Evolutionary conservation across 2,113 vertebrate genomes (phyloP).

Genomic region (Lepus timidus): DNA sequence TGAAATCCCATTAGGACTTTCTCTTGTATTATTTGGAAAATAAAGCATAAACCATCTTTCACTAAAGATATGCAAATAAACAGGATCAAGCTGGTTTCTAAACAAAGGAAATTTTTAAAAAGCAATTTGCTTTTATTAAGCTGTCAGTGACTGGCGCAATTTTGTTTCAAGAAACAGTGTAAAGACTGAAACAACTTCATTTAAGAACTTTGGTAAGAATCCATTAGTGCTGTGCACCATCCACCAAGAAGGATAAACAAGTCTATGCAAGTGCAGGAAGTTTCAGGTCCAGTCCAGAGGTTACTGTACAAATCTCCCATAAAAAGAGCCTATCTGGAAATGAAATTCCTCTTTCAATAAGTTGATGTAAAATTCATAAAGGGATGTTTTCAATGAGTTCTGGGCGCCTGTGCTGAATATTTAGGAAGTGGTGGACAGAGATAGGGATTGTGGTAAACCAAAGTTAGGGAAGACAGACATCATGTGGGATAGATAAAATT

Average conservation of each 20-base stretch:
- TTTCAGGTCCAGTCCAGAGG: not conserved
- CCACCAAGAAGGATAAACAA: not conserved
- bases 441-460: not conserved
- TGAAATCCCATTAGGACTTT: conserved; percentile 26
- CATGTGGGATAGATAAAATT: not conserved
- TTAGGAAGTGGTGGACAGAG: not conserved
- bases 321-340: not conserved
- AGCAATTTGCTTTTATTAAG: not conserved
- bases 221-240: not conserved
- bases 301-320: not conserved
- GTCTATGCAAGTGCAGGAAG: not conserved
- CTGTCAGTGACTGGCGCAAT: not conserved
- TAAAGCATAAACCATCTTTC: not conserved
- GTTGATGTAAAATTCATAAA: not conserved
- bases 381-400: not conserved
- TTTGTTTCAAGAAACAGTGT: not conserved
- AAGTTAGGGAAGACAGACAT: not conserved
- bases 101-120: not conserved
- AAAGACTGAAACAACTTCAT: not conserved
- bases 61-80: not conserved
- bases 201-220: not conserved
- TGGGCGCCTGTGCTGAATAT: not conserved
- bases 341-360: not conserved
- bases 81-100: not conserved
- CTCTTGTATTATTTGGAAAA: not conserved